These are phyloP conservation scores for Pseudococcus jackbeardsleyi DNA, from an alignment of 2,888 invertebrate species.

Conservation along the genomic window DNA sequence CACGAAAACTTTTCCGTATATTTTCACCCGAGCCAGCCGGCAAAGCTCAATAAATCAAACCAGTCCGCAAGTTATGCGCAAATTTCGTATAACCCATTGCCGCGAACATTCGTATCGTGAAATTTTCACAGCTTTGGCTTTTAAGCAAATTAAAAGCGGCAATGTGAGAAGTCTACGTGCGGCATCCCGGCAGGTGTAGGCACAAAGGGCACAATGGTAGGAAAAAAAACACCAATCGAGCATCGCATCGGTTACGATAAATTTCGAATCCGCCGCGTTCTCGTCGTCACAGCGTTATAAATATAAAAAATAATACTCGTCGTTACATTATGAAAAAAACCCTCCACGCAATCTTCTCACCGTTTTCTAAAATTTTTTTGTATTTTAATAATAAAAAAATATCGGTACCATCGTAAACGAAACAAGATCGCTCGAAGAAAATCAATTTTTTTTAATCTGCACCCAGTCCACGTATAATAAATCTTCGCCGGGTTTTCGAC, in stretches of 20 bases:
- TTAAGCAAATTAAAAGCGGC: slow-evolving; percentile 29
- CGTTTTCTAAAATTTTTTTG: neutral
- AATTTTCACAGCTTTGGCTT: slow-evolving; percentile 33
- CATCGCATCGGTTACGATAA: slow-evolving; percentile 21
- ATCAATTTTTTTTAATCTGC: slow-evolving; percentile 5
- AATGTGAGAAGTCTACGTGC: neutral
- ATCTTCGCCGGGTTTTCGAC: neutral
- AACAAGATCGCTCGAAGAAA: neutral
- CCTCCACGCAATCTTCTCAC: neutral
- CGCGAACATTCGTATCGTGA: neutral
- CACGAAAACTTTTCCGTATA: neutral
- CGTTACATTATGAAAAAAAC: neutral
- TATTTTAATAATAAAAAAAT: slow-evolving; percentile 11
- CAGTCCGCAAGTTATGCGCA: slow-evolving; percentile 18
- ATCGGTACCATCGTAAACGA: neutral
- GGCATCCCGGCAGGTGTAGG: neutral
- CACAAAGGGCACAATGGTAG: neutral
- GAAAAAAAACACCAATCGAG: slow-evolving; percentile 8
- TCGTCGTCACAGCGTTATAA: neutral
- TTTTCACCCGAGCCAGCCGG: neutral
- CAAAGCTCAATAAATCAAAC: slow-evolving; percentile 6
- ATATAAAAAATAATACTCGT: neutral
- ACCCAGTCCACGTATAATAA: neutral
- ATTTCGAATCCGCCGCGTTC: neutral
- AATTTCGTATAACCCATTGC: slow-evolving; percentile 3